Percentiles rank a stretch among this genome's conserved stretches.
phyloP scores from a whole-genome alignment of 2,888 invertebrate genomes.

The Coremacera marginata region DNA sequence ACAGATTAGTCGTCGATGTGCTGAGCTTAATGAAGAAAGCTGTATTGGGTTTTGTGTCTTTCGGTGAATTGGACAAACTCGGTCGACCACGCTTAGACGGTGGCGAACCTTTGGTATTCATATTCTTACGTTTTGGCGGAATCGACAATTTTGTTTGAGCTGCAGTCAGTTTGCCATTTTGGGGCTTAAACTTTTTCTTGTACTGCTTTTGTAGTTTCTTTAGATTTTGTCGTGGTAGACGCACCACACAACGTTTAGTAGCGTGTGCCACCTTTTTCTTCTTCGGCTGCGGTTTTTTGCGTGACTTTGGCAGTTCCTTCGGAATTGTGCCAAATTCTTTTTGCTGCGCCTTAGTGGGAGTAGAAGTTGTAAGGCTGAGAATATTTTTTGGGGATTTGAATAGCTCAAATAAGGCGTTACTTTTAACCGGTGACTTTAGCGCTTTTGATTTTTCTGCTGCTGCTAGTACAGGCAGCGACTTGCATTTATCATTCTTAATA shows the following conservation, averaged over 20 bases:
- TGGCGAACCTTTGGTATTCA: conserved; percentile 31
- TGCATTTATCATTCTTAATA: neutral
- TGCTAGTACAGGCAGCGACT: neutral
- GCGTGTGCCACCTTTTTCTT: conserved; percentile 27
- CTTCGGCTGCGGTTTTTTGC: neutral
- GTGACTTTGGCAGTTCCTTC: neutral
- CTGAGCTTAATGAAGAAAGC: conserved; percentile 46
- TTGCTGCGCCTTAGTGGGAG: conserved; percentile 52
- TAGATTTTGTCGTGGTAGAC: conserved; percentile 46
- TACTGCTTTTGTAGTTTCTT: conserved; percentile 38
- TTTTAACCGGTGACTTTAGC: neutral
- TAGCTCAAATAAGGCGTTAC: neutral
- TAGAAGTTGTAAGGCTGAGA: conserved; percentile 35
- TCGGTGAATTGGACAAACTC: conserved; percentile 1
- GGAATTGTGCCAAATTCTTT: conserved; percentile 47
- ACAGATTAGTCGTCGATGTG: neutral
- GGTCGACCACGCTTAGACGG: conserved; percentile 38
- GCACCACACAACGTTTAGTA: conserved; percentile 47
- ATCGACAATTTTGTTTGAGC: neutral
- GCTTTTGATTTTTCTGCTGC: conserved; percentile 14
- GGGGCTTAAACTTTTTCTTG: conserved; percentile 3
- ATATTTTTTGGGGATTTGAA: neutral
- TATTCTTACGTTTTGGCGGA: neutral
- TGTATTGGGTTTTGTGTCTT: conserved; percentile 32
- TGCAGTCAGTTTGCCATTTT: neutral